Evolutionary conservation across 2,113 vertebrate species (phyloP), one percentile per base, ranked within the genome.

Genomic region (Daphoenositta chrysoptera): DNA sequence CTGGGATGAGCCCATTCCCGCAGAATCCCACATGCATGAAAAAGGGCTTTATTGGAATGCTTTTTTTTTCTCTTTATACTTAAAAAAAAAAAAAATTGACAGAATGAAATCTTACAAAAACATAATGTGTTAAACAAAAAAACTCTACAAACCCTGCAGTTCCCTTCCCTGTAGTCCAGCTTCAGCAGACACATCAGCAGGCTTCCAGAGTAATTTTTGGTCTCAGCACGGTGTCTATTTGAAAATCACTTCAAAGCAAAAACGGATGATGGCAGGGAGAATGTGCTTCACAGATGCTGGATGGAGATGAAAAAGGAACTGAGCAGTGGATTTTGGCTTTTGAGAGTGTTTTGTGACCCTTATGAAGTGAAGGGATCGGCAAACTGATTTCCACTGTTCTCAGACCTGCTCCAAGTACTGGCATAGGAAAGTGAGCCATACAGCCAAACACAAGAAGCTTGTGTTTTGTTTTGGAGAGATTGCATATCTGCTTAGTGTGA

Each of bases 221-320:
- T 78, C 82, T 90, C 5, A 3, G 35, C 71, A 81, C 0, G 11
- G 33, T 50, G 20, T 48, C 56, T 71, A 13, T 89, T 88, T 86
- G 66, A 82, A 94, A 94, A 87, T 60, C 4, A 3, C 39, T 93
- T 95, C 77, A 92, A 91, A 95, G 84, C 11, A 93, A 61, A 86
- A 91, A 33, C 0, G 19, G 42, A 63, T 85, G 77, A 86, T 47
- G 51, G 47, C 45, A 64, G 15, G 53, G 20, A 86, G 37, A 83
- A 10, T 54, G 13, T 90, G 56, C 35, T 58, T 86, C 9, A 3
- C 31, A 92, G 58, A 30, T 28, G 51, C 45, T 88, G 90, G 79
- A 87, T 1, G 4, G 80, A 85, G 82, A 92, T 90, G 42, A 94
- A 83, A 94, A 85, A 31, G 39, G 42, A 80, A 63, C n/a, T 80